Evolutionary conservation across 37 sponge, comb jelly and placozoan species (phyloP), one percentile per base, ranked within the genome.

Genomic region (Haliclona indistincta): DNA sequence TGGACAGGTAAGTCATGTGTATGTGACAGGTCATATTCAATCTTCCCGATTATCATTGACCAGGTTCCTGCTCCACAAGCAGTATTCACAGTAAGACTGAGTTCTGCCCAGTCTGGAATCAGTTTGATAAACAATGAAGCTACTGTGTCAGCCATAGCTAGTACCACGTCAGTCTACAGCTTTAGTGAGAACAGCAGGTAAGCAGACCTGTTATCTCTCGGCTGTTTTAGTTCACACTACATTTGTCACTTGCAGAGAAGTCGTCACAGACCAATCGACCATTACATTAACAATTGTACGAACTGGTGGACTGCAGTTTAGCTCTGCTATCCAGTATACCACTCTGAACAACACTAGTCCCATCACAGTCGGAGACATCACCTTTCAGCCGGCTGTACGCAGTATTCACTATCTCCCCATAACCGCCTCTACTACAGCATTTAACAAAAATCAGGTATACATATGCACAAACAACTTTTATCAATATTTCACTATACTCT

Each of bases 21-120:
- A 28, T 61, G 26, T 61, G 25, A 61, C 26, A 61, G 10, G 26
- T 22, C 10, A 15, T 17, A 47, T 47, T 15, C 15, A 47, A 10
- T 47, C 51, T 47, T 3, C 66, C 3, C 35, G 4, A 4, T 71
- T 8, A 11, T 42, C 45, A 19, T 43, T 34, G 25, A 29, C 11
- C 34, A 87, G 87, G 87, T 87, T 3, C 87, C 87, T 44, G 64
- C 32, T 0, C 25, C 36, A 42, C 81, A 81, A 34, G 87, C 75
- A 29, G 37, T 43, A 38, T 87, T 87, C 44, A 64, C 45, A 13
- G 52, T 87, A 3, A 41, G 70, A 11, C 36, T 85, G 19, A 30
- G 13, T 34, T 80, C 87, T 13, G 29, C 4, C 8, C 20, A 43
- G 23, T 43, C 33, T 32, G 76, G 71, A 38, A 69, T 81, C 10